phyloP scores from a whole-genome alignment of 2,113 vertebrate genomes.

The Panurus biarmicus region DNA sequence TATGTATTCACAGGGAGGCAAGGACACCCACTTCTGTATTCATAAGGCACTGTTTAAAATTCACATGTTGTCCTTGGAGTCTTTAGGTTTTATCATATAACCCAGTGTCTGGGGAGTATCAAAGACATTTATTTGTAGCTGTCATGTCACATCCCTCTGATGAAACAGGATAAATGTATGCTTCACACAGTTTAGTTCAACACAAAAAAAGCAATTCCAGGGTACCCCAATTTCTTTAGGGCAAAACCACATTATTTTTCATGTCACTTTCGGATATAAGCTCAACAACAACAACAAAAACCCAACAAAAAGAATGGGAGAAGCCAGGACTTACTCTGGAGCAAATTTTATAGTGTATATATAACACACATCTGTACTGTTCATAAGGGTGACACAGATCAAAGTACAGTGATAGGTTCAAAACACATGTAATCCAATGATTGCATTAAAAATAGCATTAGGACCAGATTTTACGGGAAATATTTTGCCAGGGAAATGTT shows the following conservation, averaged over 20 bases:
- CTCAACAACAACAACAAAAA: not conserved
- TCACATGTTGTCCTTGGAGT: not conserved
- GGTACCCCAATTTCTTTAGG: not conserved
- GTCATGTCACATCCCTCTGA: not conserved
- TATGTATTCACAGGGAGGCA: not conserved
- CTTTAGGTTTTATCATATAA: not conserved
- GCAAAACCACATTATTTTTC: not conserved
- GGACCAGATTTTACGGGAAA: not conserved
- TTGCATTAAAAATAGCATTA: not conserved
- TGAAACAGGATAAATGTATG: not conserved
- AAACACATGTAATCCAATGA: not conserved
- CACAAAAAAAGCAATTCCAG: not conserved
- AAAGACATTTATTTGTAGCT: not conserved
- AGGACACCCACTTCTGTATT: not conserved
- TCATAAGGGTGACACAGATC: not conserved
- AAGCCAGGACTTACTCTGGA: not conserved
- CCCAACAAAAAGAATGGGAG: not conserved
- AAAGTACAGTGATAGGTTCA: not conserved
- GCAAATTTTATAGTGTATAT: not conserved
- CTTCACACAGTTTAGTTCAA: not conserved
- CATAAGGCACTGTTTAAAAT: not conserved
- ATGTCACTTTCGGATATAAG: not conserved
- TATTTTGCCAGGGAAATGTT: not conserved
- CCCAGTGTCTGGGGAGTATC: not conserved
- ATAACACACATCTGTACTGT: not conserved